phyloP scores from a whole-genome alignment of 2,888 invertebrate genomes.

The Syrista parreyssii region DNA sequence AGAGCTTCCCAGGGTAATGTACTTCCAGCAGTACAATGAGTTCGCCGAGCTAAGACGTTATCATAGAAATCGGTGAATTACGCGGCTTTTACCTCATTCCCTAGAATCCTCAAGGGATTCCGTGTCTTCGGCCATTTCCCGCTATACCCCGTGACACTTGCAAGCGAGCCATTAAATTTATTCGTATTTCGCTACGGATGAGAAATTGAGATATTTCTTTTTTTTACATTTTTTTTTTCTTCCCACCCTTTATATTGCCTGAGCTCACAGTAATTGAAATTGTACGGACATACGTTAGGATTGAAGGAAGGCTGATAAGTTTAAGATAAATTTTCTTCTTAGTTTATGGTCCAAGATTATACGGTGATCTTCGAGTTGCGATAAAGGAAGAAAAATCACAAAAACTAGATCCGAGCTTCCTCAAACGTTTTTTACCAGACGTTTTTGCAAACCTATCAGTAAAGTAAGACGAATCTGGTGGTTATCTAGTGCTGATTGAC shows the following conservation, averaged over 20 bases:
- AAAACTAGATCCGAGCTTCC: neutral
- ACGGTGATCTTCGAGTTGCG: neutral
- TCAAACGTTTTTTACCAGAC: conserved; percentile 8
- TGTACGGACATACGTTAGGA: neutral
- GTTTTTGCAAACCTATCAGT: neutral
- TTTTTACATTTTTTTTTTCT: neutral
- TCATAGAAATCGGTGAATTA: conserved; percentile 52
- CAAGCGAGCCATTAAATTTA: neutral
- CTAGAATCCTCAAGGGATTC: conserved; percentile 3
- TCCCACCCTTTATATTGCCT: neutral
- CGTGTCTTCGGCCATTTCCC: neutral
- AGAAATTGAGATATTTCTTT: too few species aligned
- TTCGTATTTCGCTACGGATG: neutral
- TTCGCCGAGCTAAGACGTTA: conserved; percentile 31
- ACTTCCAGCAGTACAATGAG: neutral
- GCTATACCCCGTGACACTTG: conserved; percentile 1
- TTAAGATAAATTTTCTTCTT: neutral
- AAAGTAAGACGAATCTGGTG: conserved; percentile 29
- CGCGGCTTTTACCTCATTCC: conserved; percentile 34
- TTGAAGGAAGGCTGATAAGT: too few species aligned
- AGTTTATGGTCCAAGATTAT: neutral
- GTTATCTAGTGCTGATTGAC: conserved; percentile 55
- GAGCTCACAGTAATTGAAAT: neutral
- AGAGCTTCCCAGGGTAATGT: neutral
- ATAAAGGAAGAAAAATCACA: conserved; percentile 2